Percentiles rank a stretch among this genome's conserved stretches.
Conservation (phyloP, 64 coral and sea anemone genomes). For the Montipora cactus region DNA sequence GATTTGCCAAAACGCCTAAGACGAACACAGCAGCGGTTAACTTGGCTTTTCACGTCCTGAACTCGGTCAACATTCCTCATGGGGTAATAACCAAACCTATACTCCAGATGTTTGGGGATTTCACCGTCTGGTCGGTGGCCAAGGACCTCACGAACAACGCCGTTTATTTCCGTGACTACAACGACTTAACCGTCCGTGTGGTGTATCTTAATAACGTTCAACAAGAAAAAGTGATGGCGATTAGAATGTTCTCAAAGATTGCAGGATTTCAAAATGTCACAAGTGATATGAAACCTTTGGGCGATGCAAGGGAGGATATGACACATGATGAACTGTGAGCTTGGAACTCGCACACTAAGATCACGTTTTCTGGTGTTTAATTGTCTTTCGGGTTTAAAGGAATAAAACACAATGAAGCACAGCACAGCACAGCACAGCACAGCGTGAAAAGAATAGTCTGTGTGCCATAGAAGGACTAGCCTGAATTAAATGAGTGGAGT, state of each 20-base stretch:
- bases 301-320: no score
- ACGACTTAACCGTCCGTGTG: conserved; percentile 29
- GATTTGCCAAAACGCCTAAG: not conserved
- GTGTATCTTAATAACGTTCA: conserved; percentile 16
- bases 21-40: not conserved
- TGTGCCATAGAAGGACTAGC: no score
- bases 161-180: conserved; percentile 19
- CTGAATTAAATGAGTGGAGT: no score
- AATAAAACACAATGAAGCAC: no score
- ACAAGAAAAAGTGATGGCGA: conserved; percentile 1
- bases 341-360: no score
- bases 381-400: no score
- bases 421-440: no score
- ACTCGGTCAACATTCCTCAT: not conserved
- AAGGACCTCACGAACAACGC: not conserved
- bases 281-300: no score
- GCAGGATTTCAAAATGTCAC: no score
- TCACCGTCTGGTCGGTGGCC: conserved; percentile 11
- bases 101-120: not conserved
- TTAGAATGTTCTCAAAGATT: not conserved
- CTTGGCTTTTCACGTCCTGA: conserved; percentile 35
- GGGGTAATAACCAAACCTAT: not conserved
- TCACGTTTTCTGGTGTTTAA: no score
- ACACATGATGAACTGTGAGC: no score
- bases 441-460: no score